Conservation (phyloP, 2,888 invertebrate species). For the Pycnomerus fuliginosus region DNA sequence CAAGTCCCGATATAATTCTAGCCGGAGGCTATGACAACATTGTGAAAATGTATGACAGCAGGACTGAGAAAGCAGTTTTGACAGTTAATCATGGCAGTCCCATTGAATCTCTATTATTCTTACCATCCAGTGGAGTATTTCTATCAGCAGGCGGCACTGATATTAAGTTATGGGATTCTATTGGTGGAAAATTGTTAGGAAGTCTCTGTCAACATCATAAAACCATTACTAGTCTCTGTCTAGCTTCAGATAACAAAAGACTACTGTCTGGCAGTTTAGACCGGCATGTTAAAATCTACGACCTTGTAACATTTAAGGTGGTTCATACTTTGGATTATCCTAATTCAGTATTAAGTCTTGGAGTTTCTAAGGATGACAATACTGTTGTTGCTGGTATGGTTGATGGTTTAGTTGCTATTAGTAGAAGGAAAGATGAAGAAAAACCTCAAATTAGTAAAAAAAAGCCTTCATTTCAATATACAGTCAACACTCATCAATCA, state of each 20-base stretch:
- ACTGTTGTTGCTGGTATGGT: conserved; percentile 89
- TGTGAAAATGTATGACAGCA: conserved; percentile 84
- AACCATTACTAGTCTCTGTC: conserved; percentile 83
- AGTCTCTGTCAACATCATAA: conserved; percentile 92
- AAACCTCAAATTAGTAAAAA: conserved; percentile 53
- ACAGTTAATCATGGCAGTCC: conserved; percentile 85
- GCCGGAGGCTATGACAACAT: conserved; percentile 90
- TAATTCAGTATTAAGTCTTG: conserved; percentile 86
- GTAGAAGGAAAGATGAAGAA: conserved; percentile 60
- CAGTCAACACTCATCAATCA: conserved; percentile 38
- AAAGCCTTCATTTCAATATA: conserved; percentile 57
- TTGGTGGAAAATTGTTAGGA: conserved; percentile 82
- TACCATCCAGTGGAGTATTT: conserved; percentile 88
- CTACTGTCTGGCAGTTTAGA: conserved; percentile 90
- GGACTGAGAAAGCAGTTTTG: conserved; percentile 68
- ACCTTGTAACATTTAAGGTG: conserved; percentile 79
- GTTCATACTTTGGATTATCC: conserved; percentile 90
- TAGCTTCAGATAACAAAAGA: conserved; percentile 79
- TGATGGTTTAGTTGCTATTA: conserved; percentile 87
- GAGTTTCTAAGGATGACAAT: conserved; percentile 72
- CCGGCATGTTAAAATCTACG: conserved; percentile 91
- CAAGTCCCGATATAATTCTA: conserved; percentile 72
- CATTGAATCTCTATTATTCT: conserved; percentile 83
- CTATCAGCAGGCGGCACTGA: conserved; percentile 90
- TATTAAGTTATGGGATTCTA: conserved; percentile 91